Conservation (phyloP, 1,140 invertebrate genomes). For the Anadara kagoshimensis region DNA sequence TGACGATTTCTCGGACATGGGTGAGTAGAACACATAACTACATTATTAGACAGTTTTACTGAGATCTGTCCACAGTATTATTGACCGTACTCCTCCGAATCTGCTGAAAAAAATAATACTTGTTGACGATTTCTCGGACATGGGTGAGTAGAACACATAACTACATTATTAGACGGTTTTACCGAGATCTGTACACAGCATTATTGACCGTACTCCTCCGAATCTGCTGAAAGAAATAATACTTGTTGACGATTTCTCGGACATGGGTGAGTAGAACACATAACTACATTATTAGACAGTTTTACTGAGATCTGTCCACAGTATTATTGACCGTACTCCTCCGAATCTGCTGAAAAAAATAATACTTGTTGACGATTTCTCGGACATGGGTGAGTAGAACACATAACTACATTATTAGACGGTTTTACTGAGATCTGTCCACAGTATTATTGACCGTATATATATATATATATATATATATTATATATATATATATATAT, state of each 20-base stretch:
- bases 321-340: constrained; percentile 87
- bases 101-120: constrained; percentile 91
- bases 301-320: constrained; percentile 88
- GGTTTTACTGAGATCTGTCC: not conserved
- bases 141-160: not conserved
- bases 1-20: constrained; percentile 87
- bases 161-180: constrained; percentile 79
- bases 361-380: constrained; percentile 94
- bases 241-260: constrained; percentile 93
- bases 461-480: constrained; percentile 24
- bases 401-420: not conserved
- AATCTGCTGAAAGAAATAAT: constrained; percentile 91
- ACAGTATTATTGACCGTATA: constrained; percentile 6
- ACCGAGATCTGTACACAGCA: constrained; percentile 88
- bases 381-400: constrained; percentile 63
- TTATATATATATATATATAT: constrained; percentile 21
- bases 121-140: constrained; percentile 90
- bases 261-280: not conserved
- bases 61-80: constrained; percentile 88
- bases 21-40: not conserved
- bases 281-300: constrained; percentile 76
- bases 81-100: constrained; percentile 85
- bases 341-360: constrained; percentile 88
- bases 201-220: constrained; percentile 85
- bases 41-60: constrained; percentile 81